A percentile compares a stretch with the other conserved stretches of the same genome.
Evolutionary conservation across 2,888 invertebrate genomes (phyloP).

Genomic region (Rugalucina vietnamica): DNA sequence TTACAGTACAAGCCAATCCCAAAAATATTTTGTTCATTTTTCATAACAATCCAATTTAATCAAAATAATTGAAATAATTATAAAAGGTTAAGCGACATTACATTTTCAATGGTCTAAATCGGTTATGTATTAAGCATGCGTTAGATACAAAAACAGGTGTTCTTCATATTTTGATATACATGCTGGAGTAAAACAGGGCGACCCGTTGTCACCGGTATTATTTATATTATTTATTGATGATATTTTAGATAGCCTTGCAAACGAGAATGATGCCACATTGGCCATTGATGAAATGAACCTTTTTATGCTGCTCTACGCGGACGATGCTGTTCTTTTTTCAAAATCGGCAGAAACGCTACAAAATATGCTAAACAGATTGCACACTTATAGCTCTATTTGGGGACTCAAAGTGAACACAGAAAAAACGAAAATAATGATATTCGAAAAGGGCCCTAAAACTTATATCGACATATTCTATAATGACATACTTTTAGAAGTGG

Average conservation of each 20-base stretch:
- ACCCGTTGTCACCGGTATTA: not conserved
- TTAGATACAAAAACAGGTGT: not conserved
- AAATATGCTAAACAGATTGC: not conserved
- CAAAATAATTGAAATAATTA: too few relatives aligned
- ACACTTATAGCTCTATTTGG: not conserved
- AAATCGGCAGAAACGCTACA: slow-evolving; percentile 7
- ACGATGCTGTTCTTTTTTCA: slow-evolving; percentile 20
- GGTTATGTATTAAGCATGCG: too few relatives aligned
- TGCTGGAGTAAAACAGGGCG: not conserved
- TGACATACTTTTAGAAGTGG: not conserved
- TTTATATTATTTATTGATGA: slow-evolving; percentile 5
- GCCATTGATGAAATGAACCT: not conserved
- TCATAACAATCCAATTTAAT: too few relatives aligned
- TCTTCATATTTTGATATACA: not conserved
- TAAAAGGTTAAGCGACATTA: too few relatives aligned
- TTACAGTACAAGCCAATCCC: too few relatives aligned
- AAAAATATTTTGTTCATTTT: too few relatives aligned
- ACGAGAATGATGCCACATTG: not conserved
- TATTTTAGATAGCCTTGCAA: not conserved
- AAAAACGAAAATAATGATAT: slow-evolving; percentile 11
- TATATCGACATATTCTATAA: not conserved
- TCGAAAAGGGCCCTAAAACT: not conserved
- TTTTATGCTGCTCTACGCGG: slow-evolving; percentile 3
- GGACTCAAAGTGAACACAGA: slow-evolving; percentile 5
- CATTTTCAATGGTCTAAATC: too few relatives aligned